Evolutionary conservation across 2,797 vertebrate species (phyloP), one percentile per base, ranked within the genome.

Genomic region (Pagetopsis macropterus): DNA sequence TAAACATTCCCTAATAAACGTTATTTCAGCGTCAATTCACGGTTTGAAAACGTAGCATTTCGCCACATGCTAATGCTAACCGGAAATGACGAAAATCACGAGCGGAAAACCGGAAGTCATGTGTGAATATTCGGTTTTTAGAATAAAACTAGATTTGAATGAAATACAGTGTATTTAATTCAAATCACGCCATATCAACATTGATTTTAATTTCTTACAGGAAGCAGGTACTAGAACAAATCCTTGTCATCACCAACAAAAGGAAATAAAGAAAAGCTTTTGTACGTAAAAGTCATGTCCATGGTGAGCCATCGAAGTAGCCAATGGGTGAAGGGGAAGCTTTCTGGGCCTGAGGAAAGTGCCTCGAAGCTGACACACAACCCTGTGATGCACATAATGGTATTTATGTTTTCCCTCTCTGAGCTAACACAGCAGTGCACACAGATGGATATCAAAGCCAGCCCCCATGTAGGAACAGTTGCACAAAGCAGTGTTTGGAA

Each of bases 401-500:
- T 64, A 49, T 60, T 75, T 64, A 15, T 71, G 44, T 76, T 61
- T 65, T 78, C 49, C 13, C 12, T 51, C 44, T 76, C 10, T 1
- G 63, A 59, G 61, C 57, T 70, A 40, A 70, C 85, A 75, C 74
- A 59, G 64, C 73, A 65, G 64, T 3, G 50, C 72, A 67, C 73
- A 59, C 72, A 77, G 54, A 77, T 67, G 65, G 80, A 70, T 57
- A 23, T 48, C 17, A 57, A 77, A 75, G 75, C 67, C 72, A 78
- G 62, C 51, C 60, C 71, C 60, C 46, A 15, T 56, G 63, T 27
- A 78, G 43, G 78, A 78, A 76, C 49, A 62, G 72, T 61, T 52
- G n/a, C 37, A 75, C 75, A 77, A 72, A 78, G 51, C 74, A 70
- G 60, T 72, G 57, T 75, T 75, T 70, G 61, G 73, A 71, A 65